A percentile compares a stretch with the other conserved stretches of the same genome.
These are phyloP conservation scores for Actenoides lindsayi DNA, from an alignment of 2,113 vertebrate species.

Conservation along the genomic window DNA sequence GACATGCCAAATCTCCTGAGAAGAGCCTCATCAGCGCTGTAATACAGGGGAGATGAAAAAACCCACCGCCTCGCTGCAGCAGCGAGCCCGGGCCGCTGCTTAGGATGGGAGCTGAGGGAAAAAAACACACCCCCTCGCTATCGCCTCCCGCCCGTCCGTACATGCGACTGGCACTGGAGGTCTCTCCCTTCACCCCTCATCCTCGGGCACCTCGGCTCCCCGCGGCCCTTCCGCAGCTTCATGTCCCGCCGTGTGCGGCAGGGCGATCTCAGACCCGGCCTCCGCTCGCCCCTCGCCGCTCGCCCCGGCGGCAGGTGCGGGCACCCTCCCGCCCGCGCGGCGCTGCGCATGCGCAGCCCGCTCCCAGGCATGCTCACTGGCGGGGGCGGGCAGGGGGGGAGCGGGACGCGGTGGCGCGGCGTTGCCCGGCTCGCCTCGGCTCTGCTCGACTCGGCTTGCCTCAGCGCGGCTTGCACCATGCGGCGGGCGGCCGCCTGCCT, in stretches of 20 bases:
- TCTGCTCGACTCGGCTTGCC: neutral
- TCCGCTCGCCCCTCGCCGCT: neutral
- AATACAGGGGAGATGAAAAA: rapidly evolving
- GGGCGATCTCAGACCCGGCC: rapidly evolving
- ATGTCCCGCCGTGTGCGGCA: neutral
- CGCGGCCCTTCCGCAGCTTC: neutral
- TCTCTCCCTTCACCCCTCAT: neutral
- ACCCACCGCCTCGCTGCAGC: neutral
- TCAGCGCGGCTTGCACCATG: constrained; percentile 54
- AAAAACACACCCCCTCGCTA: rapidly evolving
- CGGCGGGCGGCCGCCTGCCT: constrained; percentile 44
- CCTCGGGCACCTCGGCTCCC: neutral
- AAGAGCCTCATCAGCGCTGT: neutral
- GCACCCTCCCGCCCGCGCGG: neutral
- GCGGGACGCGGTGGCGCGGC: neutral
- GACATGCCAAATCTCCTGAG: neutral
- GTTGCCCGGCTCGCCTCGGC: neutral
- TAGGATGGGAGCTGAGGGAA: neutral
- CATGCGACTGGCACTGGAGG: rapidly evolving
- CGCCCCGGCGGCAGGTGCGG: neutral
- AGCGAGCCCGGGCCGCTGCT: neutral
- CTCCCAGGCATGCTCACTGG: constrained; percentile 55
- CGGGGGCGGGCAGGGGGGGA: neutral
- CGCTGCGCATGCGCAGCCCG: constrained; percentile 30
- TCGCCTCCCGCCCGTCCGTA: neutral